A percentile compares a stretch with the other conserved stretches of the same genome.
These are phyloP conservation scores for Pempheris klunzingeri DNA, from an alignment of 2,797 vertebrate species.

Conservation along the genomic window DNA sequence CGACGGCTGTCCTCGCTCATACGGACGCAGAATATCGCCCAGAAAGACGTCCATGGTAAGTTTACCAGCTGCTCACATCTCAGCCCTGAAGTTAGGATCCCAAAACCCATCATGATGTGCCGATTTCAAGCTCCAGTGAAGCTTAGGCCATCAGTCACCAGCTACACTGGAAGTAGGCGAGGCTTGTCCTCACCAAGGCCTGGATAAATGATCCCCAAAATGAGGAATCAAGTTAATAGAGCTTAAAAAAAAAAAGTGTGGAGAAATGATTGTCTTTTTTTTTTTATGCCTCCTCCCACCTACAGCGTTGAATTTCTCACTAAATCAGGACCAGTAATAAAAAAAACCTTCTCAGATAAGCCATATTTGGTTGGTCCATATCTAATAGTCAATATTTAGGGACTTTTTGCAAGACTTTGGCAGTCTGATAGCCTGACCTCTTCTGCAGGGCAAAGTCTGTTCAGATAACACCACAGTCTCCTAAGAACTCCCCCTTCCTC, in stretches of 20 bases:
- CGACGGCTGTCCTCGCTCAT: constrained; percentile 95
- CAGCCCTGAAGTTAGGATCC: neutral
- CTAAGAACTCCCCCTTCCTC: too few species aligned
- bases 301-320: neutral
- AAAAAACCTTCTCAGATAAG: neutral
- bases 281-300: neutral
- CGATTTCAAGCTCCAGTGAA: constrained; percentile 32
- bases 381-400: neutral
- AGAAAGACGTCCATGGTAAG: constrained; percentile 98
- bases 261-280: neutral
- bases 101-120: neutral
- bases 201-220: constrained; percentile 5
- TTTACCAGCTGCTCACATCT: constrained; percentile 12
- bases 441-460: constrained; percentile 45
- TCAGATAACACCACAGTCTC: constrained; percentile 39
- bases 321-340: neutral
- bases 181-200: constrained; percentile 57
- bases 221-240: neutral
- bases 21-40: constrained; percentile 95
- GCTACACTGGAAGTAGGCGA: constrained; percentile 43
- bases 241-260: too few species aligned
- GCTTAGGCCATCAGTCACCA: constrained; percentile 45
- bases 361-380: neutral
- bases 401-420: constrained; percentile 7
- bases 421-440: neutral